These are phyloP conservation scores for Takifugu ocellatus DNA, from an alignment of 2,797 vertebrate species.

Conservation along the genomic window DNA sequence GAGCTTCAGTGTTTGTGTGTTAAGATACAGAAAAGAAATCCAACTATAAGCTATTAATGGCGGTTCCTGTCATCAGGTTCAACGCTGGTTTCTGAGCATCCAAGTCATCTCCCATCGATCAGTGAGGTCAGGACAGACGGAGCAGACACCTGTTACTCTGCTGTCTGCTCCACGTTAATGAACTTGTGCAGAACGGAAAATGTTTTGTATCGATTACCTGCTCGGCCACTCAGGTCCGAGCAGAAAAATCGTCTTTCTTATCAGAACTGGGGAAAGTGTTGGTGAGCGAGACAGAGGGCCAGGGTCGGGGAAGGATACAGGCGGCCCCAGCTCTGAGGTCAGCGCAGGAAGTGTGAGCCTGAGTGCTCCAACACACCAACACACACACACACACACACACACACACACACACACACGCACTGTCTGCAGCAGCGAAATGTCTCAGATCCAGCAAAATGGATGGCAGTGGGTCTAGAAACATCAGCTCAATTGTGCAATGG, in stretches of 20 bases:
- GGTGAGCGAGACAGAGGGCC: slow-evolving; percentile 56
- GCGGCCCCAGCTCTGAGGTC: slow-evolving; percentile 29
- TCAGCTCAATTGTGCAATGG: slow-evolving; percentile 72
- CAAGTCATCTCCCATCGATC: slow-evolving; percentile 25
- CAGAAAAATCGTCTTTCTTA: slow-evolving; percentile 73
- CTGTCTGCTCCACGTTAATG: slow-evolving; percentile 70
- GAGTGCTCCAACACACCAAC: slow-evolving; percentile 19
- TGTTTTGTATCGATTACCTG: slow-evolving; percentile 76
- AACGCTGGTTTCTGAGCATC: no score
- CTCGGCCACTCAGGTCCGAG: slow-evolving; percentile 59
- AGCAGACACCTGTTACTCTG: slow-evolving; percentile 7
- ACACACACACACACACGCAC: no score
- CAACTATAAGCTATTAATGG: no score
- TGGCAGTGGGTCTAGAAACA: slow-evolving; percentile 68
- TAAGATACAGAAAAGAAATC: no score
- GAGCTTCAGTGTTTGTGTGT: background rate
- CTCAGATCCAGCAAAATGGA: slow-evolving; percentile 65
- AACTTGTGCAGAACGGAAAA: slow-evolving; percentile 72
- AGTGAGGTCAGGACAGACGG: slow-evolving; percentile 59
- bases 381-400: slow-evolving; percentile 3
- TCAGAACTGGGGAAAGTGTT: slow-evolving; percentile 61
- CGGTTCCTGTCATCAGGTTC: no score
- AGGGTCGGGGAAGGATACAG: slow-evolving; percentile 34
- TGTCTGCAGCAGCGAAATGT: slow-evolving; percentile 39
- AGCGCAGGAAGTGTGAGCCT: slow-evolving; percentile 8